Evolutionary conservation across 2,888 invertebrate genomes (phyloP), one percentile per base, ranked within the genome.

Genomic region (Linyphia triangularis): DNA sequence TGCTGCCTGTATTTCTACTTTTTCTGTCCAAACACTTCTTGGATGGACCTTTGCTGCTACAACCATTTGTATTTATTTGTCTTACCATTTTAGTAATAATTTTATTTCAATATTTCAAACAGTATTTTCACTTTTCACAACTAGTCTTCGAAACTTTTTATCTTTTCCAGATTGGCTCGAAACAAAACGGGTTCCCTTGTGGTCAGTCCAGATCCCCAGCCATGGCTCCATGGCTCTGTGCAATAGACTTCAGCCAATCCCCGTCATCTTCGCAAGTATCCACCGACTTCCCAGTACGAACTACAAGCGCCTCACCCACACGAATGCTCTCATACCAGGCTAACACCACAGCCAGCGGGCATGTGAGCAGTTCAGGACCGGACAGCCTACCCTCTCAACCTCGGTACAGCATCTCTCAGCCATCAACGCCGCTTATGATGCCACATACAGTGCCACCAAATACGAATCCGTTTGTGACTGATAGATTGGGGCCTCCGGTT

Each of bases 381-480:
- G 83, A 88, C 26, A 79, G 79, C 57, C 69, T 61, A 6, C n/a
- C 61, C 5, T 67, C 72, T 22, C 88, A 83, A 22, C 78, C 88
- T 2, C 57, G 88, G 40, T 89, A 84, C 65, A 84, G 88, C 59
- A 72, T 75, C 40, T 89, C 88, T n/a, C 88, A 89, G 40, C 88
- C 88, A 19, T 89, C 88, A n/a, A 89, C 88, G 2, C 88, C 88
- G 28, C 57, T 89, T 26, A 89, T 89, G 88, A 89, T 89, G 88
- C 88, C 88, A n/a, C 88, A 89, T 26, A 28, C 79, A 10, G 72
- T 84, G 19, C 78, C 88, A 9, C 72, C 86, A n/a, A 84, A 84
- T 65, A 89, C 88, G 16, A 89, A 89, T 33, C 88, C 88, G 16
- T 89, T 89, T 78, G 84, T 89, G 22, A 84, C 84, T 10, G 88